Evolutionary conservation across 2,113 vertebrate genomes (phyloP), one percentile per base, ranked within the genome.

Genomic region (Alexandromys fortis): DNA sequence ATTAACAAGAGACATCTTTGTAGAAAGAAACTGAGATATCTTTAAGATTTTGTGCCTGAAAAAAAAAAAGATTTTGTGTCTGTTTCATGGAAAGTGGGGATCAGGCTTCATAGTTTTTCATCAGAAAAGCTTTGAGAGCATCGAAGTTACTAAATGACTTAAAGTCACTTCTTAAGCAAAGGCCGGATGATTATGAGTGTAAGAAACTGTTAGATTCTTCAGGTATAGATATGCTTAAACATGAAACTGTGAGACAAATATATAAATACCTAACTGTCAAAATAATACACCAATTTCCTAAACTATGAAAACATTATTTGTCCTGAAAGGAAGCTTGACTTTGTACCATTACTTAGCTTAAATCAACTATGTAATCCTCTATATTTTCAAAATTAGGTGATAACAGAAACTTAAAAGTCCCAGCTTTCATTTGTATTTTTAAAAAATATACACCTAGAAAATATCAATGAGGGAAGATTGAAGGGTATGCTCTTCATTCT

Each of bases 341-440:
- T 10, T 75, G 26, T 55, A 6, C 68, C 87, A 89, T 79, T 73
- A 91, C 65, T 55, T 95, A 88, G 75, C 19, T 72, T 89, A 58
- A 63, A n/a, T 92, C 65, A 90, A 87, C 91, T 38, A 88, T 77
- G 19, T 73, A 77, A 95, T 89, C 14, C 70, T 82, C 83, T 94
- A 16, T 21, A 61, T 95, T 94, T 89, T 13, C 0, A 21, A 58
- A 89, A 95, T 90, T 92, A 87, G 78, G 73, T 96, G 55, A 14
- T 65, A 87, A 55, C 6, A 78, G 33, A 92, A 68, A 7, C 30
- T 21, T 94, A 26, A 90, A 42, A 55, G 2, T 82, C 49, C 73
- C 89, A 24, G 17, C 11, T 83, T 24, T 77, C n/a, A 63, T 8
- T 90, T 87, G 45, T 91, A 45, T 75, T 89, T 96, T 89, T 82